phyloP scores from a whole-genome alignment of 2,888 invertebrate species.

The Scrobipalpa costella region DNA sequence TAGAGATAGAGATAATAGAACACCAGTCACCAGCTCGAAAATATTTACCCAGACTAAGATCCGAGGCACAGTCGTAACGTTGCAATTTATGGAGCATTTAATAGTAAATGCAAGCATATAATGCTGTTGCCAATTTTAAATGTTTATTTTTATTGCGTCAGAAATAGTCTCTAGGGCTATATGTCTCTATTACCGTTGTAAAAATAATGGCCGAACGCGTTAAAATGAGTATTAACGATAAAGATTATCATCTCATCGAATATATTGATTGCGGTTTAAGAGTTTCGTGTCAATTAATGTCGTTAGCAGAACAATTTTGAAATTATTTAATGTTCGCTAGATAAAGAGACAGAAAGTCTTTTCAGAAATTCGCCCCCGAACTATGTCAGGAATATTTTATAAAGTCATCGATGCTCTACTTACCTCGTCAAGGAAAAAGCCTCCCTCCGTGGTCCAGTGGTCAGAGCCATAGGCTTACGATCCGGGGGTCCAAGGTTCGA shows the following conservation, averaged over 20 bases:
- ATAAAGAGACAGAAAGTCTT: background rate
- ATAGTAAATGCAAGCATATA: slow-evolving; percentile 17
- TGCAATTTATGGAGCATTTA: slow-evolving; percentile 21
- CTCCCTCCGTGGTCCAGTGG: no score
- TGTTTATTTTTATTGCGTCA: slow-evolving; percentile 24
- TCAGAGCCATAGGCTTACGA: no score
- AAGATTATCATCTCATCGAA: background rate
- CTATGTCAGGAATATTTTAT: background rate
- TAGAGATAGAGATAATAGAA: background rate
- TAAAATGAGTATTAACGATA: background rate
- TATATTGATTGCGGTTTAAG: background rate
- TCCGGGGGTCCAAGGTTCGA: no score
- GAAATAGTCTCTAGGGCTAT: slow-evolving; percentile 12
- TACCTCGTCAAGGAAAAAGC: no score
- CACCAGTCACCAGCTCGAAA: background rate
- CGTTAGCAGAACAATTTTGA: no score
- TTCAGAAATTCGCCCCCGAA: background rate
- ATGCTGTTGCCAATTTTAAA: slow-evolving; percentile 21
- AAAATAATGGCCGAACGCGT: background rate
- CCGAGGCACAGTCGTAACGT: background rate
- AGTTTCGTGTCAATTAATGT: background rate
- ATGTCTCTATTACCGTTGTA: background rate
- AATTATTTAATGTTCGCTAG: no score
- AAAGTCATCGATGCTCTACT: background rate
- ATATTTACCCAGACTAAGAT: background rate